Percentiles rank a stretch among this genome's conserved stretches.
phyloP scores from a whole-genome alignment of 2,113 vertebrate genomes.

The Ailuropoda melanoleuca region DNA sequence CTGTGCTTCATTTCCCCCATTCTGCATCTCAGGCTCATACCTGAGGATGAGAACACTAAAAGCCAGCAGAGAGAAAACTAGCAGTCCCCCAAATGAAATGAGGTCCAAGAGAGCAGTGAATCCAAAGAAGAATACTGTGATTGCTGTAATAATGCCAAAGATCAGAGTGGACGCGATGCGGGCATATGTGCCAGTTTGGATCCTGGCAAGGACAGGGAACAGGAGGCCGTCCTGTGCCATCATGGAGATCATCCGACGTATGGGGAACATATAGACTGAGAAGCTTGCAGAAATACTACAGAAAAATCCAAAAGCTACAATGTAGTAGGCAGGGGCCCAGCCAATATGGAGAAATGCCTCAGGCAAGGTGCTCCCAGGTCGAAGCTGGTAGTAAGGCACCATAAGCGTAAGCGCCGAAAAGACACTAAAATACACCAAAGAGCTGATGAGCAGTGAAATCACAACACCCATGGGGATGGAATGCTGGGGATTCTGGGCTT shows the following conservation, averaged over 20 bases:
- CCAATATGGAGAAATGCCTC: not conserved
- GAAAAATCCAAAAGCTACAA: not conserved
- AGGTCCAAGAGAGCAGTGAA: not conserved
- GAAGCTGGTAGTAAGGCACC: not conserved
- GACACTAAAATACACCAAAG: not conserved
- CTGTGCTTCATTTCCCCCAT: not conserved
- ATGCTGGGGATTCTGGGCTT: not conserved
- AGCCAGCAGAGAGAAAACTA: not conserved
- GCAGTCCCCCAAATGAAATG: not conserved
- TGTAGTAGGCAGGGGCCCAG: not conserved
- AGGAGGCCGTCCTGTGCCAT: not conserved
- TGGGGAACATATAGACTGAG: not conserved
- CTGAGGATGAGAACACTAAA: not conserved
- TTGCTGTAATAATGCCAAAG: not conserved
- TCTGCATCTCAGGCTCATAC: not conserved
- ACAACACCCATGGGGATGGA: not conserved
- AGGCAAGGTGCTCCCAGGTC: not conserved
- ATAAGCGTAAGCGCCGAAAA: not conserved
- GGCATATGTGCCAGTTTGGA: not conserved
- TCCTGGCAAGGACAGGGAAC: not conserved
- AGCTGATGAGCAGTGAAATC: not conserved
- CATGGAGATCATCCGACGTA: not conserved
- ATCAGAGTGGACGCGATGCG: accelerated
- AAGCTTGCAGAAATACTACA: not conserved
- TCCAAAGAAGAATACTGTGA: not conserved